A percentile compares a stretch with the other conserved stretches of the same genome.
Conservation (phyloP, 2,797 vertebrate genomes). For the Heteromormyrus szaboi region DNA sequence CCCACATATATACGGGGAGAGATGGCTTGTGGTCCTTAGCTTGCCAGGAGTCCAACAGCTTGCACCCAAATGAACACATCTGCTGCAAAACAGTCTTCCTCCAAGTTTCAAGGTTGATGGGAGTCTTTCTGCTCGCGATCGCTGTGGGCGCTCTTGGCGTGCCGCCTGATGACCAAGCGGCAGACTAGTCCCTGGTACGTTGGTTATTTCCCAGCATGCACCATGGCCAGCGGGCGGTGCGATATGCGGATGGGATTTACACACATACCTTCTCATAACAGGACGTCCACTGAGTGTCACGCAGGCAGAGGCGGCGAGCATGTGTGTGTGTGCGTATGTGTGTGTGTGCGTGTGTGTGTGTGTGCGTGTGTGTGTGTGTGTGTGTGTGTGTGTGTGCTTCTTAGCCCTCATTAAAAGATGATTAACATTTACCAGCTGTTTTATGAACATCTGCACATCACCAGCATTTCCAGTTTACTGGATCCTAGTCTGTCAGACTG, state of each 20-base stretch:
- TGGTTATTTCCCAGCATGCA: constrained; percentile 12
- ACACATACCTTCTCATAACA: neutral
- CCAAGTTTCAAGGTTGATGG: constrained; percentile 23
- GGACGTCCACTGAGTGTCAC: neutral
- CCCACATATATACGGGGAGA: neutral
- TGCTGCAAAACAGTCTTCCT: constrained; percentile 4
- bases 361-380: neutral
- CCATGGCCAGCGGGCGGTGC: neutral
- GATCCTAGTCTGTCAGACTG: constrained; percentile 39
- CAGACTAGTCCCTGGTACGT: neutral
- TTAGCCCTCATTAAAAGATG: neutral
- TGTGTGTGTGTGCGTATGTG: too few species aligned
- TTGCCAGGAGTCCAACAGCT: constrained; percentile 16
- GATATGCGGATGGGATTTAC: neutral
- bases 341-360: too few species aligned
- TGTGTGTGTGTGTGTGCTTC: neutral
- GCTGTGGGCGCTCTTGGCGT: neutral
- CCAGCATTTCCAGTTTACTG: constrained; percentile 29
- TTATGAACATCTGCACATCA: constrained; percentile 58
- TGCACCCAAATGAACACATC: constrained; percentile 16
- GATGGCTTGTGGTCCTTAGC: neutral
- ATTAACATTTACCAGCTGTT: constrained; percentile 41
- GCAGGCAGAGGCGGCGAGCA: neutral
- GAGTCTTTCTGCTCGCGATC: neutral
- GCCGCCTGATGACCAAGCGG: neutral